These are phyloP conservation scores for Chaenogobius annularis DNA, from an alignment of 2,113 vertebrate species.

Conservation along the genomic window DNA sequence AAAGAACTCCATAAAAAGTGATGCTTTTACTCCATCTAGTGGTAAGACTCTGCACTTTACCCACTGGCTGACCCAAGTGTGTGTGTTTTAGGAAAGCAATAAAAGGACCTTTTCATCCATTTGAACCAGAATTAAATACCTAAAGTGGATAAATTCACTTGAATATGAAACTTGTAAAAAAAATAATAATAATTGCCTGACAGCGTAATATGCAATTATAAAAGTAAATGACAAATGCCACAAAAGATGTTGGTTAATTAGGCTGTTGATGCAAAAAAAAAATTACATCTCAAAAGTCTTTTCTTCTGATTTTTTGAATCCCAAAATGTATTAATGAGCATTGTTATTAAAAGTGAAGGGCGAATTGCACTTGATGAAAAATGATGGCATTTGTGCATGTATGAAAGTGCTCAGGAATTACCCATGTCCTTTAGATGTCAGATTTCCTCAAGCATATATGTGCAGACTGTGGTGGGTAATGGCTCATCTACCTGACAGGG, in stretches of 20 bases:
- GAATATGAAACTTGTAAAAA: constrained; percentile 3
- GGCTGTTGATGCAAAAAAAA: neutral
- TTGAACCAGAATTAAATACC: no score
- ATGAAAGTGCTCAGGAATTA: constrained; percentile 55
- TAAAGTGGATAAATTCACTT: no score
- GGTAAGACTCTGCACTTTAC: constrained; percentile 27
- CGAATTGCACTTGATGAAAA: constrained; percentile 52
- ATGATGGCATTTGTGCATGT: constrained; percentile 50
- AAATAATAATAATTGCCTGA: neutral
- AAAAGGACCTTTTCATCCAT: neutral
- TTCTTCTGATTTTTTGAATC: neutral
- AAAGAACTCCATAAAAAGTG: constrained; percentile 35
- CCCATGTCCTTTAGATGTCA: constrained; percentile 62
- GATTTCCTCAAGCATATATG: constrained; percentile 57
- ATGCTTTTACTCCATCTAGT: constrained; percentile 72
- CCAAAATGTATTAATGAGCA: neutral
- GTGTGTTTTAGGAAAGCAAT: neutral
- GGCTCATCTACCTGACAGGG: constrained; percentile 64
- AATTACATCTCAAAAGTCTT: neutral
- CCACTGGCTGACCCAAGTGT: constrained; percentile 9
- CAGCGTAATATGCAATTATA: neutral
- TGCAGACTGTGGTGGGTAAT: constrained; percentile 53
- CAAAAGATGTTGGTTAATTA: constrained; percentile 57
- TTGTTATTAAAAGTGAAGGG: constrained; percentile 1
- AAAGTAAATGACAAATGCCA: constrained; percentile 29